phyloP scores from a whole-genome alignment of 2,888 invertebrate species.

The Diaperis boleti region DNA sequence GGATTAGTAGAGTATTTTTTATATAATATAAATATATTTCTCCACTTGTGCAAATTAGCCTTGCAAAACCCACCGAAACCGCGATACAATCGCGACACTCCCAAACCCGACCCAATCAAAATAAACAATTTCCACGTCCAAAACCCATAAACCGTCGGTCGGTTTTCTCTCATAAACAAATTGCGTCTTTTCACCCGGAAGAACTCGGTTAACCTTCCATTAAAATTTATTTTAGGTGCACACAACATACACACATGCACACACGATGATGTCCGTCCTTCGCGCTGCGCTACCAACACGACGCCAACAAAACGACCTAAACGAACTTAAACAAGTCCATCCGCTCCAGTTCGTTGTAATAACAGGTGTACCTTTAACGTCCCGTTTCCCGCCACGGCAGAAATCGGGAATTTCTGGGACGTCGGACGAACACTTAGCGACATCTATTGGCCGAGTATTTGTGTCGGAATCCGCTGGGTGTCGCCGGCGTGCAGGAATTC shows the following conservation, averaged over 20 bases:
- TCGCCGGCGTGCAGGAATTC: constrained; percentile 60
- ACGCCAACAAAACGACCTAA: constrained; percentile 2
- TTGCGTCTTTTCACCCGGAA: constrained; percentile 6
- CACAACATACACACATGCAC: neutral
- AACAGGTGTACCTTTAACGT: constrained; percentile 44
- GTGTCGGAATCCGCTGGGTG: constrained; percentile 60
- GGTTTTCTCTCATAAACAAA: constrained; percentile 4
- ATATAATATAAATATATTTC: no score
- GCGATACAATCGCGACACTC: no score
- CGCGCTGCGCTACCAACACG: neutral
- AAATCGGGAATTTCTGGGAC: constrained; percentile 52
- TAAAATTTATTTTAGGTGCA: constrained; percentile 8
- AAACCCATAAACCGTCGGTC: constrained; percentile 1
- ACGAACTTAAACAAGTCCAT: constrained; percentile 44
- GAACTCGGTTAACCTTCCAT: neutral
- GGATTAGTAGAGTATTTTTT: no score
- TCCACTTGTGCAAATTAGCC: no score
- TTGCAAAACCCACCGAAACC: no score
- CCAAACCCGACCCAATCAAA: no score
- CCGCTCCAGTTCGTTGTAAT: constrained; percentile 40
- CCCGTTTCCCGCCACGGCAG: constrained; percentile 26
- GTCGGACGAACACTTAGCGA: no score
- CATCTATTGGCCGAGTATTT: constrained; percentile 62
- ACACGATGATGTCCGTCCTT: constrained; percentile 9
- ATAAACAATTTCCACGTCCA: neutral